These are phyloP conservation scores for Macroteleia sp. DNA, from an alignment of 2,888 invertebrate genomes.

Conservation along the genomic window DNA sequence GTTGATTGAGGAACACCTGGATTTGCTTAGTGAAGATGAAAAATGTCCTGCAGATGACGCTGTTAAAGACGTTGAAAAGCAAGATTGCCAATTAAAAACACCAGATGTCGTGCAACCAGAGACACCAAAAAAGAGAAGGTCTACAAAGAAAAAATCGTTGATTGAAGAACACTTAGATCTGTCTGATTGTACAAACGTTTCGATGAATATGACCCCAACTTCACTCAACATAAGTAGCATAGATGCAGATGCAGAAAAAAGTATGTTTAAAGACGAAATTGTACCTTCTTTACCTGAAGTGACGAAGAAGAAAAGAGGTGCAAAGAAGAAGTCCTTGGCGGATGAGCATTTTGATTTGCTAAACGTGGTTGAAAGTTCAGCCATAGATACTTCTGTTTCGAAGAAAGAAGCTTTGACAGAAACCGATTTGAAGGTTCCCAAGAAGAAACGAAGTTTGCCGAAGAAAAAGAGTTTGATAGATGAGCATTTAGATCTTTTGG, in stretches of 20 bases:
- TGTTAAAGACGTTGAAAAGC: too few species aligned
- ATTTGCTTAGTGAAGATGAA: not conserved
- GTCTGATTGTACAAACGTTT: not conserved
- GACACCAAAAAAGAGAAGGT: not conserved
- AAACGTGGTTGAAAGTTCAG: too few species aligned
- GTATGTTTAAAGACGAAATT: not conserved
- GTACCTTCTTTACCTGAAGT: not conserved
- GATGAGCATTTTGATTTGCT: not conserved
- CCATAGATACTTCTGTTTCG: too few species aligned
- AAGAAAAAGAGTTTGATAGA: constrained; percentile 55
- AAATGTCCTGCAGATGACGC: too few species aligned
- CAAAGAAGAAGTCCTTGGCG: not conserved
- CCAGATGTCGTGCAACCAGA: not conserved
- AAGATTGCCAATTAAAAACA: not conserved
- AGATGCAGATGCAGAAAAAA: not conserved
- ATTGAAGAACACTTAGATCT: constrained; percentile 8
- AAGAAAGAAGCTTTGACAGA: too few species aligned
- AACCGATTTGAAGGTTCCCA: too few species aligned
- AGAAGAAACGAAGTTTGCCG: not conserved
- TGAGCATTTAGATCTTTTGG: constrained; percentile 65
- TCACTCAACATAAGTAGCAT: not conserved
- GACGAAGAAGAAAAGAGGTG: not conserved
- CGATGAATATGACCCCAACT: not conserved
- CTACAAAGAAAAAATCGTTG: constrained; percentile 9
- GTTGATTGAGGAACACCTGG: constrained; percentile 2